These are phyloP conservation scores for Chouioia cunea DNA, from an alignment of 2,888 invertebrate genomes.

Conservation along the genomic window DNA sequence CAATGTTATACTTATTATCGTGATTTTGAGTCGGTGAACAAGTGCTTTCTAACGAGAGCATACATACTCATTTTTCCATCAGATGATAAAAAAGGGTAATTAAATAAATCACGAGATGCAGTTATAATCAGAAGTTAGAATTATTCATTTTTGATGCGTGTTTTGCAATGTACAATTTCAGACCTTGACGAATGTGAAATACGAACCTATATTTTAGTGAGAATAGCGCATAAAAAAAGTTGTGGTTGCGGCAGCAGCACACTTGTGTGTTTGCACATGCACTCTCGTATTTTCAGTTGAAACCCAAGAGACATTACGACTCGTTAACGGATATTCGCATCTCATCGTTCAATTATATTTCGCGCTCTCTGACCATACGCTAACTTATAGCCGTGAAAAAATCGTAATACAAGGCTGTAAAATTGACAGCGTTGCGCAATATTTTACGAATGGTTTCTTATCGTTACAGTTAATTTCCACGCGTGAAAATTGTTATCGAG, in stretches of 20 bases:
- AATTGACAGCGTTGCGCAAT: no score
- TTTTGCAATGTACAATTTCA: constrained; percentile 44
- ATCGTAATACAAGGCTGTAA: no score
- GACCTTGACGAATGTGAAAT: constrained; percentile 45
- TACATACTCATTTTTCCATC: no score
- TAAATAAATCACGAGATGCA: constrained; percentile 31
- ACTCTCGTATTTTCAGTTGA: constrained; percentile 30
- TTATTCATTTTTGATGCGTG: constrained; percentile 36
- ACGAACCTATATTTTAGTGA: constrained; percentile 45
- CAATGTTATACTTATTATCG: no score
- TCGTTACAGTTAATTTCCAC: no score
- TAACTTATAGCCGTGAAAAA: no score
- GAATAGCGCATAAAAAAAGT: constrained; percentile 40
- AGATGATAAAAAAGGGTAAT: constrained; percentile 10
- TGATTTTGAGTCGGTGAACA: no score
- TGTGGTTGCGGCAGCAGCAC: constrained; percentile 37
- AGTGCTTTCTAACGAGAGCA: no score
- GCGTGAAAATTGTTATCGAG: no score
- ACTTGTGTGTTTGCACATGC: constrained; percentile 29
- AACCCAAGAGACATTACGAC: constrained; percentile 24
- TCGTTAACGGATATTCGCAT: constrained; percentile 12
- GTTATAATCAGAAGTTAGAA: constrained; percentile 32
- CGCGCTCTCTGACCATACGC: no score
- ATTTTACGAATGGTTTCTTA: no score
- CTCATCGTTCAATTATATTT: no score